Evolutionary conservation across 2,113 vertebrate species (phyloP), one percentile per base, ranked within the genome.

Genomic region (Spea bombifrons): DNA sequence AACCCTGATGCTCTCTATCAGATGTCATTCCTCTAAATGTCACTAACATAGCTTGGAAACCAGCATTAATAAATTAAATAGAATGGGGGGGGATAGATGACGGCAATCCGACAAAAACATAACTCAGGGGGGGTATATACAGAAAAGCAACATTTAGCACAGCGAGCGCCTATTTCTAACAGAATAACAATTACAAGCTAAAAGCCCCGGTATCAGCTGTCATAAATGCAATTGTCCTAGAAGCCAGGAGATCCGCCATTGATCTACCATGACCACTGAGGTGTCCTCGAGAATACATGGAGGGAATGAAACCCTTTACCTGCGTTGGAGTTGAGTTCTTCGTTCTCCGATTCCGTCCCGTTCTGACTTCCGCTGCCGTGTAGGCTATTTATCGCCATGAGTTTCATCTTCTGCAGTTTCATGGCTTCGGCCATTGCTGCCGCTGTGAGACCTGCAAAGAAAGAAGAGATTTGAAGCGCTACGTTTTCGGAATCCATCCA

Each of bases 371-470:
- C 91, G 70, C 90, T 90, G 81, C 94, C 93, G 50, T 94, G 94
- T n/a, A 95, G 89, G 74, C 86, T 92, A 76, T 94, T 95, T 91
- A 97, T 94, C 76, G 92, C 90, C 90, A 95, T 93, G 63, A 96
- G 90, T 72, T 95, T 95, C 92, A 97, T 93, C 69, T 96, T 97
- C 88, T 96, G 94, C 3, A 96, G 85, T 82, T 96, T 96, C 94
- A 97, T 94, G 0, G 94, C 94, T 74, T 97, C 95, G 1, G 94
- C 94, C 92, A 97, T 95, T 15, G 94, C 94, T 52, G 92, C 93
- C 0, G 94, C 94, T n/a, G 94, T 96, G 81, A 97, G 85, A 76
- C 95, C 95, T 96, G 88, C 16, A 73, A 86, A 83, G 88, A 1
- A 71, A 87, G 82, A 30, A 45, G 43, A 15, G 3, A 5, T 47